Base-by-base conservation (phyloP, 1,140 invertebrate species). In the Diuraphis noxia region DNA sequence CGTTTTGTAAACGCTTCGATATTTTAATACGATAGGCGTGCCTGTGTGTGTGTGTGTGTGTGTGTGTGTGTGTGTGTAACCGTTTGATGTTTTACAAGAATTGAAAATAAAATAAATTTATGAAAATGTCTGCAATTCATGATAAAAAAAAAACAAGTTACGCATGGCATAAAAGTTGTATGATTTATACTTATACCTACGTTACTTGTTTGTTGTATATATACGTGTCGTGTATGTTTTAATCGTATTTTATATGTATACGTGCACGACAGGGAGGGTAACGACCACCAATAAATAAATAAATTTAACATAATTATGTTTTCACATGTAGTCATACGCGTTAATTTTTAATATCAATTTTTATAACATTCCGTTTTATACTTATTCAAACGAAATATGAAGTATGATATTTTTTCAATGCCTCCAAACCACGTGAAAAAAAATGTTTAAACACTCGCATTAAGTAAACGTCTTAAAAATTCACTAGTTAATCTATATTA, bases 221-320 rank as follows among this genome's bases (percentile, higher is more conserved):
- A 13, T 81, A 19, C 38, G 25, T 81, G 23, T 38, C 36, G 38
- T 81, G 79, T 81, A 19, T 77, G 1, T 21, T 49, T 21, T 23
- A 49, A 19, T 49, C 46, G 46, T 49, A 49, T 49, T 21, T n/a
- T 17, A 34, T 17, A 34, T 77, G n/a, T 77, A n/a, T 77, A 34
- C n/a, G 63, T 34, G 63, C n/a, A 40, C 36, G 23, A 8, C 34
- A 5, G 6, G 7, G 17, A 5, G 6, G 7, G 17, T 79, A 79
- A 79, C 34, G 72, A 79, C 72, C n/a, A n/a, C n/a, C n/a, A n/a
- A n/a, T 79, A 79, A 36, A 72, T 72, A 72, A 79, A 79, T 79
- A 34, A 79, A 79, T 79, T 79, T 23, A 79, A 34, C 23, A 23
- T 21, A 34, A 79, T 36, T 79, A 36, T 79, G 36, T 79, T 79